Evolutionary conservation across 1,140 invertebrate genomes (phyloP).

Genomic region (Aphis gossypii): DNA sequence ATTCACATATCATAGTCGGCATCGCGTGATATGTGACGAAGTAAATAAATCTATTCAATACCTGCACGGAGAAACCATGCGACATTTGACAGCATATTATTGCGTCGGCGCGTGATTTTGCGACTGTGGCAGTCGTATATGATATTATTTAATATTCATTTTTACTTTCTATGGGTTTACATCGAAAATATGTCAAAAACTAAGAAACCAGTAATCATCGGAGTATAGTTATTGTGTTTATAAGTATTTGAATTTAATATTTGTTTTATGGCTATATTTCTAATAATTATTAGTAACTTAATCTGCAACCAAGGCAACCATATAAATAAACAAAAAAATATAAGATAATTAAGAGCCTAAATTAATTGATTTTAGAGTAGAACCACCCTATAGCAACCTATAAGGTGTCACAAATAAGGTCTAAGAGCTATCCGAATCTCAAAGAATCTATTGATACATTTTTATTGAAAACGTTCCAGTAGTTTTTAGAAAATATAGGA

Average conservation of each 20-base stretch:
- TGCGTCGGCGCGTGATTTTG: background rate
- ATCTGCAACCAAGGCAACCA: background rate
- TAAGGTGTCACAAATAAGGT: background rate
- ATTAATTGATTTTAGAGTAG: background rate
- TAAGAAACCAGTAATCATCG: too few species aligned
- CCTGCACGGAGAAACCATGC: background rate
- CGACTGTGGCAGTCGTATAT: background rate
- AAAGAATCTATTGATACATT: background rate
- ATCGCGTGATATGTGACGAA: background rate
- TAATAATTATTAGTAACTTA: too few species aligned
- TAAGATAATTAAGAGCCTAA: background rate
- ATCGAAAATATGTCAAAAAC: too few species aligned
- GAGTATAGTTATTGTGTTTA: too few species aligned
- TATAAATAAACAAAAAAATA: background rate
- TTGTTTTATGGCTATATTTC: too few species aligned
- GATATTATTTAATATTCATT: too few species aligned
- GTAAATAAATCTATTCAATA: background rate
- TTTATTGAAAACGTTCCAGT: background rate
- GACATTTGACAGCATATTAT: background rate
- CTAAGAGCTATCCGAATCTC: background rate
- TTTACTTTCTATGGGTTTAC: too few species aligned
- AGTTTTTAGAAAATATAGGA: background rate
- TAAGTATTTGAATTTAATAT: too few species aligned
- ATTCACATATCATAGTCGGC: background rate
- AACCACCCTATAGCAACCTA: background rate